phyloP scores from a whole-genome alignment of 2,797 vertebrate genomes.

The Brachyalestes nurse region DNA sequence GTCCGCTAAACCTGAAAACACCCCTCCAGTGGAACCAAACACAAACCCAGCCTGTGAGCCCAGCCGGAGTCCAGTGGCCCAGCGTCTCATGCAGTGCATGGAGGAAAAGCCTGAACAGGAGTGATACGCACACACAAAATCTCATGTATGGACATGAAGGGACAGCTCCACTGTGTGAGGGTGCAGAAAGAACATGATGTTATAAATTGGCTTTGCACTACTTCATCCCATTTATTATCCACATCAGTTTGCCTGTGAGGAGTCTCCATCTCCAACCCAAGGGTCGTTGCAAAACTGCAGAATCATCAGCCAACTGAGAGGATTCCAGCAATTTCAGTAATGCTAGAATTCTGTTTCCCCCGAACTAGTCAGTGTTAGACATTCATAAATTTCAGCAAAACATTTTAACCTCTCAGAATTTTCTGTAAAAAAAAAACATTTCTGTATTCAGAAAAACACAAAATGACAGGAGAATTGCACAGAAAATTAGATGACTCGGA shows the following conservation, averaged over 20 bases:
- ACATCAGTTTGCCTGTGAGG: background rate
- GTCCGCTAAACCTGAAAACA: background rate
- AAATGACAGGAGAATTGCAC: too few relatives aligned
- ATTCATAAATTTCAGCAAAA: too few relatives aligned
- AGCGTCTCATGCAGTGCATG: background rate
- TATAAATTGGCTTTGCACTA: slow-evolving; percentile 17
- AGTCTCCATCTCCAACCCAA: background rate
- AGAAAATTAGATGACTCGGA: too few relatives aligned
- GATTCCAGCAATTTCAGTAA: too few relatives aligned
- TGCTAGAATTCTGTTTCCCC: too few relatives aligned
- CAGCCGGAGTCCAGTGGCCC: slow-evolving; percentile 18
- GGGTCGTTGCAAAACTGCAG: background rate
- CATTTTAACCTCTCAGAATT: too few relatives aligned
- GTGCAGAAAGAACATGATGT: background rate
- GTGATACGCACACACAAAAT: slow-evolving; percentile 35
- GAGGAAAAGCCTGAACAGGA: slow-evolving; percentile 12
- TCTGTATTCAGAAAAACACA: too few relatives aligned
- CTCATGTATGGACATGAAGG: too few relatives aligned
- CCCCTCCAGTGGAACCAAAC: slow-evolving; percentile 39
- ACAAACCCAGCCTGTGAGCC: background rate
- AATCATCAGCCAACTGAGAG: too few relatives aligned
- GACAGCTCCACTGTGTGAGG: background rate
- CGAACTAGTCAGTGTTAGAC: too few relatives aligned
- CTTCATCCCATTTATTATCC: background rate
- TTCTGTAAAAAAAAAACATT: too few relatives aligned